Base-by-base conservation (phyloP, 2,797 vertebrate species). In the Tadarida brasiliensis region DNA sequence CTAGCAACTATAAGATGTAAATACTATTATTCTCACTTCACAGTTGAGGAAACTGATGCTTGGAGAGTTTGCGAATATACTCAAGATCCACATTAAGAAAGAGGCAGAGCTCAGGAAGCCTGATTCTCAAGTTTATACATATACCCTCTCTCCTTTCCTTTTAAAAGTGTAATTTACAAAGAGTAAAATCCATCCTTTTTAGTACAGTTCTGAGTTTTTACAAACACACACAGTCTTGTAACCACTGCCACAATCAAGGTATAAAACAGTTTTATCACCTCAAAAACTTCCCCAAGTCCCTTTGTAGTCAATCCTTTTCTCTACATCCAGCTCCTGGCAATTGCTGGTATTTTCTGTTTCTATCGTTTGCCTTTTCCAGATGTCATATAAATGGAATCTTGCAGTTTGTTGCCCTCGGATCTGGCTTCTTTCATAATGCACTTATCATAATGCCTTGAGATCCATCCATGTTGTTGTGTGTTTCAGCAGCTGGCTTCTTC, bases 201-300 rank as follows among this genome's bases (percentile, higher is more conserved):
- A 51, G 26, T 68, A 77, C 4, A 56, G 70, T 71, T 83, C 59
- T 93, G 65, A 70, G 24, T 95, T 73, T 87, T 92, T 67, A 87
- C 33, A 87, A 77, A 85, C 47, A 78, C n/a, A 28, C 30, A 7
- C 2, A 51, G 35, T 81, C 28, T 87, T 86, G 3, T 65, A 87
- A 35, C 26, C 8, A 39, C 17, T 15, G 9, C 22, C 2, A 54
- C 30, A 47, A 12, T 54, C 22, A 47, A 95, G 30, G 49, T 87
- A 57, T 63, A 47, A 94, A 16, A 68, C 24, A 61, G 17, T 93
- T 82, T 4, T 2, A 57, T 59, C 26, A 24, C 44, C 54, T 71
- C 39, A 89, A 68, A 88, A 71, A 28, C 51, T 77, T 28, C 6
- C 5, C 15, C n/a, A 54, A 5, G 7, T 71, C 28, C 33, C 30